A percentile compares a stretch with the other conserved stretches of the same genome.
Evolutionary conservation across 37 sponge, comb jelly and placozoan genomes (phyloP).

Genomic region (Hexactinellida sp.): DNA sequence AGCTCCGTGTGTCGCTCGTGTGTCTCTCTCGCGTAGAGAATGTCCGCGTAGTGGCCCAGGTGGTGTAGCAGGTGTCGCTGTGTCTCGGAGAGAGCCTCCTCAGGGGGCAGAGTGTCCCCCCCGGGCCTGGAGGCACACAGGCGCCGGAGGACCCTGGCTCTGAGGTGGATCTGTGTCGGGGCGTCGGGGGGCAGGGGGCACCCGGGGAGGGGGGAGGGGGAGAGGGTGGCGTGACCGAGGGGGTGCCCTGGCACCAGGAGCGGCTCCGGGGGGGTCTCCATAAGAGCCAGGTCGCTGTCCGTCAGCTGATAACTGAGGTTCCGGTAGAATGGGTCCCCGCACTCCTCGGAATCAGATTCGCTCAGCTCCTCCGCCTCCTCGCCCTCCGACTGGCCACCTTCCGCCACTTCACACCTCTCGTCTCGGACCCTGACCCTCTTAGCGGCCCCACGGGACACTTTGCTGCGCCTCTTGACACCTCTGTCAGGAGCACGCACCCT

Average conservation of each 20-base stretch:
- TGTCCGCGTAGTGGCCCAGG: neutral
- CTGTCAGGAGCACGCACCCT: neutral
- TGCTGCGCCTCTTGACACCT: neutral
- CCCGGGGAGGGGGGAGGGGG: neutral
- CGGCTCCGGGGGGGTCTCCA: neutral
- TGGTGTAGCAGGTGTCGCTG: neutral
- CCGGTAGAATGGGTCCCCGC: neutral
- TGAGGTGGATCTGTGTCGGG: neutral
- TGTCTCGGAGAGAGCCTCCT: neutral
- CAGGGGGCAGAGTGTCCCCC: neutral
- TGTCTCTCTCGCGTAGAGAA: neutral
- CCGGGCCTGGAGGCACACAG: neutral
- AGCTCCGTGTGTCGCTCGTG: neutral
- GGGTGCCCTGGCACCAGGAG: neutral
- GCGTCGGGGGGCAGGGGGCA: neutral
- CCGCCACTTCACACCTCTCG: neutral
- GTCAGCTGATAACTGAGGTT: neutral
- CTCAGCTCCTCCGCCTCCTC: neutral
- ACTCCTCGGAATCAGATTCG: neutral
- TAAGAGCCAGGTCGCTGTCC: neutral
- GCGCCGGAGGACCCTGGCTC: neutral
- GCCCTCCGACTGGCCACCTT: neutral
- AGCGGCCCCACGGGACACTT: neutral
- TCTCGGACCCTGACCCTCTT: neutral
- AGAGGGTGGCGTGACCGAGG: neutral